Conservation (phyloP, 2,888 invertebrate genomes). For the Hypsopygia costalis region DNA sequence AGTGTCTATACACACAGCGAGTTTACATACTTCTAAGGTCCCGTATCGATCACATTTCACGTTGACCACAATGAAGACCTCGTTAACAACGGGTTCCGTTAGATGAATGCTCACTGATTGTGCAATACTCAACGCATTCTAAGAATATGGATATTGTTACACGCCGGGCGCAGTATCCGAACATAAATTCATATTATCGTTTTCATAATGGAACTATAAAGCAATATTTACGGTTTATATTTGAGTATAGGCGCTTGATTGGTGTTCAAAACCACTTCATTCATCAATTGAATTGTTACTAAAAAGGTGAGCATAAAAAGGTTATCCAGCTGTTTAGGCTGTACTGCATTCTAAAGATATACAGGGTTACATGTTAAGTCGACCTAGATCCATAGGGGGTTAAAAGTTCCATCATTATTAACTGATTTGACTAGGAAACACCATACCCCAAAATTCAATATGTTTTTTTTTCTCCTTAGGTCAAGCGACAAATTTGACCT, state of each 20-base stretch:
- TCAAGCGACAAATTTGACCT: too few species aligned
- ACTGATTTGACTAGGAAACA: too few species aligned
- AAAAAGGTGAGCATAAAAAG: too few species aligned
- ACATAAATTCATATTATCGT: slow-evolving; percentile 45
- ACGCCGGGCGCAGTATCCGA: slow-evolving; percentile 33
- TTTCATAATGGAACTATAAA: slow-evolving; percentile 28
- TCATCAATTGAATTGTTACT: slow-evolving; percentile 5
- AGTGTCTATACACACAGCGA: too few species aligned
- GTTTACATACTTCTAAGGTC: not conserved
- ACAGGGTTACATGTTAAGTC: too few species aligned
- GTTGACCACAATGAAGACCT: slow-evolving; percentile 26
- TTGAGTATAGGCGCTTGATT: slow-evolving; percentile 22
- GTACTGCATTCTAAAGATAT: too few species aligned
- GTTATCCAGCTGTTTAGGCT: too few species aligned
- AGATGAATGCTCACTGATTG: slow-evolving; percentile 44
- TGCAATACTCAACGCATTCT: slow-evolving; percentile 37
- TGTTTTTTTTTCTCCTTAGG: too few species aligned
- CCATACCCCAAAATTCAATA: too few species aligned
- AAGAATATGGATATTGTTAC: slow-evolving; percentile 50
- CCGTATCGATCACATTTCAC: slow-evolving; percentile 15
- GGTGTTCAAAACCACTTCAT: slow-evolving; percentile 5
- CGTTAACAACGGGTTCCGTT: slow-evolving; percentile 38
- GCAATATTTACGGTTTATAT: slow-evolving; percentile 26
- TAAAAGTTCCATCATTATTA: too few species aligned
- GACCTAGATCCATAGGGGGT: too few species aligned